phyloP scores from a whole-genome alignment of 2,888 invertebrate species.

The Erannis defoliaria region DNA sequence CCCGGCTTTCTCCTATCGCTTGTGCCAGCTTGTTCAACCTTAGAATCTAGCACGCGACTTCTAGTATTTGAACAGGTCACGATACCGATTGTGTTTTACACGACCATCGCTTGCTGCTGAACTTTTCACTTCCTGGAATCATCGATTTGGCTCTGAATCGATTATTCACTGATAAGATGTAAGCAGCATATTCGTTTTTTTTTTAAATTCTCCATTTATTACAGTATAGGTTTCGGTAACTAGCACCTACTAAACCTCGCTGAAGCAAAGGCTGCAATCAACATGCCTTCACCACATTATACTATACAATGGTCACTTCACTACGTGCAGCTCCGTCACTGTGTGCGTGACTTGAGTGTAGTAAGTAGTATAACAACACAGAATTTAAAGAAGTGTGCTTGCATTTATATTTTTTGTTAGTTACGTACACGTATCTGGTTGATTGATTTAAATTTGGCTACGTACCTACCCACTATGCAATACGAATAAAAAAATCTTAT shows the following conservation, averaged over 20 bases:
- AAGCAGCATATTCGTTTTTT: too few relatives aligned
- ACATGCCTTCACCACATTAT: constrained; percentile 51
- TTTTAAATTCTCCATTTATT: too few relatives aligned
- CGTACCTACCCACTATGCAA: too few relatives aligned
- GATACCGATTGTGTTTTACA: constrained; percentile 49
- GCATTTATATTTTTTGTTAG: too few relatives aligned
- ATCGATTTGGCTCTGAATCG: constrained; percentile 14
- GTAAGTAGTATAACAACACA: background rate
- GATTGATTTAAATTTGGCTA: too few relatives aligned
- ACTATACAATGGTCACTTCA: background rate
- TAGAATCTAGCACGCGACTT: constrained; percentile 70
- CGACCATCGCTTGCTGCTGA: constrained; percentile 30
- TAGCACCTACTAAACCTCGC: too few relatives aligned
- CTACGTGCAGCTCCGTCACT: background rate
- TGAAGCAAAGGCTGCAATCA: constrained; percentile 66
- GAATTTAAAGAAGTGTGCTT: background rate
- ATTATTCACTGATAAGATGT: background rate
- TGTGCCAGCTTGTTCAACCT: constrained; percentile 42
- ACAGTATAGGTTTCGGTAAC: too few relatives aligned
- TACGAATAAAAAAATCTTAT: too few relatives aligned
- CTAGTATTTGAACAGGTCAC: constrained; percentile 65
- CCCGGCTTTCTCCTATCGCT: constrained; percentile 30
- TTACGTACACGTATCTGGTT: too few relatives aligned
- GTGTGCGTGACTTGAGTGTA: background rate
- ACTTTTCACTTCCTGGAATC: constrained; percentile 30